phyloP scores from a whole-genome alignment of 2,888 invertebrate species.

The Eucera pruinosa region DNA sequence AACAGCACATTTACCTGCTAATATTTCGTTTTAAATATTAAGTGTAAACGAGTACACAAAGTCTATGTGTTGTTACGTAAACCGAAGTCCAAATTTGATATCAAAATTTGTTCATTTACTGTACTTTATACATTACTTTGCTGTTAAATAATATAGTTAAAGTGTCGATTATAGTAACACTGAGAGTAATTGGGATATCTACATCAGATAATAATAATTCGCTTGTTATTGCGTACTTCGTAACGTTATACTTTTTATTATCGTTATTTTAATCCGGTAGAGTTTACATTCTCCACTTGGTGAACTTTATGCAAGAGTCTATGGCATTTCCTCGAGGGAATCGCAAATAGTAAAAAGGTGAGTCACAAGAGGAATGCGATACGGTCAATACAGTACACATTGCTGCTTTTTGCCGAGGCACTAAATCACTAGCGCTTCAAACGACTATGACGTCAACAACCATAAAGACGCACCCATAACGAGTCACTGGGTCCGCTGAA shows the following conservation, averaged over 20 bases:
- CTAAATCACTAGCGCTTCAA: constrained; percentile 53
- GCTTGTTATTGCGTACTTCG: no score
- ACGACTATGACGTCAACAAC: constrained; percentile 41
- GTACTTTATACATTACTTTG: no score
- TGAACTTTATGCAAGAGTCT: constrained; percentile 4
- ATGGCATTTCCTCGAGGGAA: constrained; percentile 8
- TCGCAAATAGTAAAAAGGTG: constrained; percentile 20
- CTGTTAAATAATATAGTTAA: no score
- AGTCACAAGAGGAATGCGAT: constrained; percentile 20
- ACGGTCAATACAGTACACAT: constrained; percentile 18
- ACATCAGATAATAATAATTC: no score
- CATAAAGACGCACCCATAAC: constrained; percentile 48
- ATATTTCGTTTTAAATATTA: no score
- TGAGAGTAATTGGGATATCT: no score
- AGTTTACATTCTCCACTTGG: not conserved
- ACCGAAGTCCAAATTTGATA: no score
- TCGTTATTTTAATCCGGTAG: not conserved
- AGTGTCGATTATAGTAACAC: no score
- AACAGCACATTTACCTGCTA: no score
- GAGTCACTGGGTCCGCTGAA: constrained; percentile 50
- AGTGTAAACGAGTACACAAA: no score
- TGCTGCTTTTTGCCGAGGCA: constrained; percentile 25
- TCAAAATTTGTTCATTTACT: no score
- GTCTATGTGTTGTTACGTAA: no score
- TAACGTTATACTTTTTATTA: not conserved